Percentiles rank a stretch among this genome's conserved stretches.
These are phyloP conservation scores for Pogonomyrmex barbatus DNA, from an alignment of 1,140 invertebrate species.

Conservation along the genomic window DNA sequence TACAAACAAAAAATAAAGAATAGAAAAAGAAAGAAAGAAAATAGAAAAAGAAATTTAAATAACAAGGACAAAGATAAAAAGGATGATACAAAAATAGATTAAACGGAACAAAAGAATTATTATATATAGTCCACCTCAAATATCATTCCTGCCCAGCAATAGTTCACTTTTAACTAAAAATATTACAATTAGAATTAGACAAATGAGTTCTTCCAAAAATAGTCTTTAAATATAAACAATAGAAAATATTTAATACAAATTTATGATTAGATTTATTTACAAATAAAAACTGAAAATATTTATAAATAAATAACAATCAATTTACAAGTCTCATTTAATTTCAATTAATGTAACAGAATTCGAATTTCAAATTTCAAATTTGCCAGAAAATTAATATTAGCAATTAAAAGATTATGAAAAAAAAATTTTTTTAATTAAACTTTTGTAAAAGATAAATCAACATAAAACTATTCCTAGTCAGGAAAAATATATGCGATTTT, in stretches of 20 bases:
- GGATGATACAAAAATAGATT: neutral
- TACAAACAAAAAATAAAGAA: conserved; percentile 34
- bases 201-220: neutral
- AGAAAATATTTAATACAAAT: neutral
- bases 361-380: neutral
- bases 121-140: conserved; percentile 18
- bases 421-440: neutral
- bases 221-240: neutral
- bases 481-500: conserved; percentile 13
- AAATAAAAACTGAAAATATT: neutral
- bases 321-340: neutral
- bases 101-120: conserved; percentile 39
- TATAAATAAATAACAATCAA: neutral
- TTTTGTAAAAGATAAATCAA: neutral
- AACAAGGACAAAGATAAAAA: conserved; percentile 25
- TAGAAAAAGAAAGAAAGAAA: conserved; percentile 23
- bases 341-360: neutral
- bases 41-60: neutral
- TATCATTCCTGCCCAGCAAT: neutral
- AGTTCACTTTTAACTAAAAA: neutral
- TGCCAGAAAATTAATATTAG: neutral
- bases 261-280: too few species aligned
- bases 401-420: neutral
- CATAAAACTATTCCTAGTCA: neutral
- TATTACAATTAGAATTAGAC: neutral